Evolutionary conservation across 1,140 invertebrate genomes (phyloP).

Genomic region (Platyscapa corneri): DNA sequence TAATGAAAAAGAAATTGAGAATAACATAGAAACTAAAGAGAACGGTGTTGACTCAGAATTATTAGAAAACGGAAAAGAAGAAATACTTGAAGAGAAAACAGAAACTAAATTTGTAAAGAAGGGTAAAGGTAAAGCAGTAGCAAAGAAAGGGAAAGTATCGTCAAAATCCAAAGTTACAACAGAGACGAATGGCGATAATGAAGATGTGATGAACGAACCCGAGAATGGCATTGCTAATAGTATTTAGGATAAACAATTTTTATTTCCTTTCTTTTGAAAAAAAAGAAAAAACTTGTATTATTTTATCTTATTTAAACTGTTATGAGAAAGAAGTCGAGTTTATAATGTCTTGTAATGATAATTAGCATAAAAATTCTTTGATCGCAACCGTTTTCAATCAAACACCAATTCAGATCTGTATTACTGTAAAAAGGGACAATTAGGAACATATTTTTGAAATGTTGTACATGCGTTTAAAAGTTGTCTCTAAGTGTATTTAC

Average conservation of each 20-base stretch:
- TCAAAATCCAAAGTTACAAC: slow-evolving; percentile 7
- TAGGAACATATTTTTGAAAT: slow-evolving; percentile 52
- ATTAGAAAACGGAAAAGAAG: slow-evolving; percentile 46
- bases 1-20: slow-evolving; percentile 22
- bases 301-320: slow-evolving; percentile 50
- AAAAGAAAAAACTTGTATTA: slow-evolving; percentile 45
- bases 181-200: slow-evolving; percentile 35
- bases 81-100: slow-evolving; percentile 25
- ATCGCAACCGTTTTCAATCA: slow-evolving; percentile 37
- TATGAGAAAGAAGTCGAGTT: slow-evolving; percentile 36
- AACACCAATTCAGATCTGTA: slow-evolving; percentile 36
- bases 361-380: slow-evolving; percentile 38
- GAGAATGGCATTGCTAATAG: slow-evolving; percentile 29
- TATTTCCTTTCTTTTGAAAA: slow-evolving; percentile 41
- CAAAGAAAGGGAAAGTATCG: slow-evolving; percentile 42
- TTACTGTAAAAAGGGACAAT: slow-evolving; percentile 41
- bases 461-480: slow-evolving; percentile 48
- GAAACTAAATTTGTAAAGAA: slow-evolving; percentile 39
- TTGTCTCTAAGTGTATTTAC: slow-evolving; percentile 45
- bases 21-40: slow-evolving; percentile 31
- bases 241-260: slow-evolving; percentile 47
- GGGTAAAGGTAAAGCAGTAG: slow-evolving; percentile 27
- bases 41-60: slow-evolving; percentile 42
- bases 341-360: slow-evolving; percentile 42
- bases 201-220: slow-evolving; percentile 32